Conservation (phyloP, 1,140 invertebrate genomes). For the Rhizoglyphus robini region DNA sequence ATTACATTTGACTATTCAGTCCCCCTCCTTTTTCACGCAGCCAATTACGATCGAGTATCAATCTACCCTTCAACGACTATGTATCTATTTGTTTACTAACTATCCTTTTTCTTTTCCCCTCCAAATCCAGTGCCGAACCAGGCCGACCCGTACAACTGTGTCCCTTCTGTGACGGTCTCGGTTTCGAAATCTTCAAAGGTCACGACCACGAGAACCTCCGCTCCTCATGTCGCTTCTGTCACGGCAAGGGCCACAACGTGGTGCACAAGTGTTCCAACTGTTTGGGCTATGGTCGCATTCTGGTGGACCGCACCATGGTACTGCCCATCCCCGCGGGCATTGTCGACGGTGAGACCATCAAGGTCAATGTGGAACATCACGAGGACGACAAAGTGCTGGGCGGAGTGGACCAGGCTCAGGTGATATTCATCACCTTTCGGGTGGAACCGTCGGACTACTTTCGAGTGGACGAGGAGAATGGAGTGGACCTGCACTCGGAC, state of each 20-base stretch:
- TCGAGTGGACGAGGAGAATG: constrained; percentile 52
- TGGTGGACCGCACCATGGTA: constrained; percentile 72
- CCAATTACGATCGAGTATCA: background rate
- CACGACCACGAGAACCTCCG: constrained; percentile 81
- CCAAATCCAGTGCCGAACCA: constrained; percentile 42
- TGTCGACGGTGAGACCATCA: constrained; percentile 85
- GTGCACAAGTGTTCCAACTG: constrained; percentile 83
- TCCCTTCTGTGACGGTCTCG: constrained; percentile 84
- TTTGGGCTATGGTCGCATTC: constrained; percentile 76
- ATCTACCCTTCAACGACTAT: background rate
- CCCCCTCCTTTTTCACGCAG: too few species aligned
- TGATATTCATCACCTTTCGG: constrained; percentile 81
- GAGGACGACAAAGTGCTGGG: background rate
- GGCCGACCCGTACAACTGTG: constrained; percentile 76
- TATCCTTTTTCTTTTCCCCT: background rate
- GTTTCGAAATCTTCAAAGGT: constrained; percentile 49
- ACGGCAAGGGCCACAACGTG: constrained; percentile 69
- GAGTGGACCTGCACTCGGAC: constrained; percentile 82
- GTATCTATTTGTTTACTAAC: background rate
- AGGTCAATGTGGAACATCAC: constrained; percentile 56
- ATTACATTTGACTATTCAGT: too few species aligned
- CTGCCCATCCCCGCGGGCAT: constrained; percentile 94
- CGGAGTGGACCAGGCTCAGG: constrained; percentile 43
- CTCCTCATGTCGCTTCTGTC: constrained; percentile 80
- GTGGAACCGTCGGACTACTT: constrained; percentile 81